Conservation (phyloP, 35 echinoderm and acorn worm genomes). For the Lytechinus variegatus region DNA sequence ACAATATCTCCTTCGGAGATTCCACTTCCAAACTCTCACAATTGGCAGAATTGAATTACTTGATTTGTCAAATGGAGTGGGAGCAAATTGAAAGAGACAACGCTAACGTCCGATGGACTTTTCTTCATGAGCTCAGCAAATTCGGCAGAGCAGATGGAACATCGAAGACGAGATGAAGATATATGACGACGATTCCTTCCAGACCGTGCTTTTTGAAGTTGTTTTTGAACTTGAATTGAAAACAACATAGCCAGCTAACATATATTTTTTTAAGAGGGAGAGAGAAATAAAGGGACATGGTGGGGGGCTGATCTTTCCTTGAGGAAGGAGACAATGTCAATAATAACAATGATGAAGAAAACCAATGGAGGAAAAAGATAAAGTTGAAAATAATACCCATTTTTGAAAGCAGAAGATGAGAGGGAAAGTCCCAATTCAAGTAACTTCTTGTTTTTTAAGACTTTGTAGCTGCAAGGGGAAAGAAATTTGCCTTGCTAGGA, state of each 20-base stretch:
- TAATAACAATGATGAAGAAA: background rate
- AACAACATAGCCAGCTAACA: background rate
- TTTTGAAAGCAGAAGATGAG: no score
- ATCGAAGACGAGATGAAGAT: background rate
- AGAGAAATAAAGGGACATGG: background rate
- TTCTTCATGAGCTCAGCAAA: constrained; percentile 18
- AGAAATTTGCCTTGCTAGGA: no score
- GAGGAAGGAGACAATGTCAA: background rate
- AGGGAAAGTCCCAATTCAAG: no score
- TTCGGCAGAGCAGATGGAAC: background rate
- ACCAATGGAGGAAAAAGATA: background rate
- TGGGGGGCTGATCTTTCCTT: background rate
- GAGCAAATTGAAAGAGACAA: constrained; percentile 10
- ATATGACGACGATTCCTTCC: background rate
- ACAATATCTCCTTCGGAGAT: background rate
- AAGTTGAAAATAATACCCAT: no score
- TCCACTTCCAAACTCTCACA: constrained; percentile 10
- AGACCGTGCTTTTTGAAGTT: background rate
- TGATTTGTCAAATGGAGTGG: background rate
- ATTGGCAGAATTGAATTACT: background rate
- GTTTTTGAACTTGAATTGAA: background rate
- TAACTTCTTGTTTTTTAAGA: no score
- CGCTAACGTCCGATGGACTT: background rate
- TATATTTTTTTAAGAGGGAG: background rate
- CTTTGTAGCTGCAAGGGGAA: no score